Percentiles rank a stretch among this genome's conserved stretches.
Evolutionary conservation across 2,113 vertebrate species (phyloP).

Genomic region (Conger conger): DNA sequence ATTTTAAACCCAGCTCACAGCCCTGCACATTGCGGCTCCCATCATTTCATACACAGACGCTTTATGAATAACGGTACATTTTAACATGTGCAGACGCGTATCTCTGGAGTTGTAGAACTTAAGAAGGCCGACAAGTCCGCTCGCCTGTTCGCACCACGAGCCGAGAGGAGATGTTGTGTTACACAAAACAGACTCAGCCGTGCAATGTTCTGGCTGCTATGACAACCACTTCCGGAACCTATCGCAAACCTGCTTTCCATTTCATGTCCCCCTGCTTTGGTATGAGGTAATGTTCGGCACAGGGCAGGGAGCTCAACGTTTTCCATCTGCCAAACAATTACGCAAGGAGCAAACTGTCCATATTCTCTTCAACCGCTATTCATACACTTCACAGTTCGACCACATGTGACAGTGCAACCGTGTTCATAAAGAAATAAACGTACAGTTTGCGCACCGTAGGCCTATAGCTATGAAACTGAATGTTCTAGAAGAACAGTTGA

Average conservation of each 20-base stretch:
- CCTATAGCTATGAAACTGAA: background rate
- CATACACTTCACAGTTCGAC: no score
- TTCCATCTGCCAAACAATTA: background rate
- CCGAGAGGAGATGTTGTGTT: constrained; percentile 7
- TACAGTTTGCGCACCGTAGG: background rate
- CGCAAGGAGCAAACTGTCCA: background rate
- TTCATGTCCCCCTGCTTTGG: background rate
- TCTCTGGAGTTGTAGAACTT: background rate
- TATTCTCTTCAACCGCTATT: background rate
- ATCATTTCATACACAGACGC: background rate
- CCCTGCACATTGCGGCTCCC: background rate
- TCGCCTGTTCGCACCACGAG: background rate
- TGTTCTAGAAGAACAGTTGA: background rate
- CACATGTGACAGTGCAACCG: background rate
- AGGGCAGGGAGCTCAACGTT: background rate
- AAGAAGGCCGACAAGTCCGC: background rate
- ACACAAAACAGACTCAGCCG: constrained; percentile 21
- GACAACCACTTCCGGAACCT: constrained; percentile 22
- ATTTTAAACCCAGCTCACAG: no score
- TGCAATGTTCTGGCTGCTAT: constrained; percentile 19
- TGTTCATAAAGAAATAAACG: background rate
- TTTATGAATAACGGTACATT: background rate
- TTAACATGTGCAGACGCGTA: background rate
- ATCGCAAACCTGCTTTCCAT: constrained; percentile 17
- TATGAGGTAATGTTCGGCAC: background rate